Percentiles rank a stretch among this genome's conserved stretches.
Evolutionary conservation across 2,888 invertebrate species (phyloP).

Genomic region (Drosophila subquinaria): DNA sequence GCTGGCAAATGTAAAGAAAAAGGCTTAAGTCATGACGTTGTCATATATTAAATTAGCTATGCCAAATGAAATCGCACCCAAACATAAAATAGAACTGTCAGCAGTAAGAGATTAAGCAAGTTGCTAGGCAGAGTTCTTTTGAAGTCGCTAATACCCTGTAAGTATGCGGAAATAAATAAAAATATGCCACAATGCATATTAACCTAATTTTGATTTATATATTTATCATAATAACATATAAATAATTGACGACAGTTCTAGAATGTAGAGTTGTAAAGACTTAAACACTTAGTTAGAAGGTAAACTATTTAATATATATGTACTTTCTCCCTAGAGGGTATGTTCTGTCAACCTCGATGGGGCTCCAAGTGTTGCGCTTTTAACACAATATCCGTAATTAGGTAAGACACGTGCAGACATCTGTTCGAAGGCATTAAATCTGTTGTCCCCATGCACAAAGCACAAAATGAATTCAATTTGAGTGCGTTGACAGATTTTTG

Average conservation of each 20-base stretch:
- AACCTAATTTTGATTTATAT: too few species aligned
- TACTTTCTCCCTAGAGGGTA: background rate
- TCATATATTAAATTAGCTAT: slow-evolving; percentile 13
- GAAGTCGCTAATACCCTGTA: background rate
- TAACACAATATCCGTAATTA: slow-evolving; percentile 5
- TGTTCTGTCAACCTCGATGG: background rate
- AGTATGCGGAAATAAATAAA: background rate
- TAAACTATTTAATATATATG: background rate
- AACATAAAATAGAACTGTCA: background rate
- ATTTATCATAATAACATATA: too few species aligned
- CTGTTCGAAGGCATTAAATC: slow-evolving; percentile 10
- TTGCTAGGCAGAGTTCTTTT: background rate
- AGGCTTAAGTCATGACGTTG: background rate
- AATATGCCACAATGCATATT: background rate
- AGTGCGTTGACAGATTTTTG: slow-evolving; percentile 29
- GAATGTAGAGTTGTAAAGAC: too few species aligned
- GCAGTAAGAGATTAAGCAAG: background rate
- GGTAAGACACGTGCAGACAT: slow-evolving; percentile 15
- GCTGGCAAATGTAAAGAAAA: background rate
- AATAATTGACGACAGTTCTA: too few species aligned
- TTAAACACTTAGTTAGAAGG: too few species aligned
- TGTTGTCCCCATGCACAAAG: slow-evolving; percentile 4
- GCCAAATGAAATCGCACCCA: background rate
- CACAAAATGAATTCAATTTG: slow-evolving; percentile 23
- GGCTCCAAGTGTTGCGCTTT: background rate